Base-by-base conservation (phyloP, 2,888 invertebrate species). In the Carcina quercana region DNA sequence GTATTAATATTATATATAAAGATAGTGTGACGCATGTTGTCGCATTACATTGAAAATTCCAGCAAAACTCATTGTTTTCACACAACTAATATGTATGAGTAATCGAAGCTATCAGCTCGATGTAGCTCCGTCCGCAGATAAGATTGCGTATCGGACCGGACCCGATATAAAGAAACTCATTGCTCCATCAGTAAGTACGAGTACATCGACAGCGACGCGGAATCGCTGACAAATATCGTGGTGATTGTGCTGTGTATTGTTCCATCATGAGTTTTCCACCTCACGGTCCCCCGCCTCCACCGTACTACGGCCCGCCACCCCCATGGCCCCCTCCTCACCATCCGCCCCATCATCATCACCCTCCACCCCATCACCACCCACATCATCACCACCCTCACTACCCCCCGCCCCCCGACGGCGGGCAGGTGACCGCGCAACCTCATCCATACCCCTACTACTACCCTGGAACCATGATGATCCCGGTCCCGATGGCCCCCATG, bases 391-490 rank as follows among this genome's bases (percentile, higher is more conserved):
- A 40, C 1, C 32, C 46, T 37, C 1, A n/a, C n/a, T 30, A 41
- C n/a, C 53, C 52, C 1, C 55, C 56, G 3, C 40, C 44, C 15
- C 43, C 41, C 13, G 42, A 43, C 13, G 45, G 20, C 28, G 40
- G 13, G 2, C 62, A 51, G 21, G 48, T 45, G 1, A 50, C 43
- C 2, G 45, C 33, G 4, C 50, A 20, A 20, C 20, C 20, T 3
- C 39, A 40, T 5, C 57, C 65, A 0, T 69, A 71, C 34, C 74
- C 75, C 0, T 76, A 73, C 53, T 80, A 59, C 47, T 44, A 74
- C 0, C 78, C 78, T 1, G 73, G 71, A 1, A 55, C 79, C 0
- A 56, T 78, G 45, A 80, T 80, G 76, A 45, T 78, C 1, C 76
- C 75, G 0, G 57, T 68, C 0, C 66, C 72, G 0, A 33, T 66